phyloP scores from a whole-genome alignment of 2,888 invertebrate species.

The Hybos culiciformis region DNA sequence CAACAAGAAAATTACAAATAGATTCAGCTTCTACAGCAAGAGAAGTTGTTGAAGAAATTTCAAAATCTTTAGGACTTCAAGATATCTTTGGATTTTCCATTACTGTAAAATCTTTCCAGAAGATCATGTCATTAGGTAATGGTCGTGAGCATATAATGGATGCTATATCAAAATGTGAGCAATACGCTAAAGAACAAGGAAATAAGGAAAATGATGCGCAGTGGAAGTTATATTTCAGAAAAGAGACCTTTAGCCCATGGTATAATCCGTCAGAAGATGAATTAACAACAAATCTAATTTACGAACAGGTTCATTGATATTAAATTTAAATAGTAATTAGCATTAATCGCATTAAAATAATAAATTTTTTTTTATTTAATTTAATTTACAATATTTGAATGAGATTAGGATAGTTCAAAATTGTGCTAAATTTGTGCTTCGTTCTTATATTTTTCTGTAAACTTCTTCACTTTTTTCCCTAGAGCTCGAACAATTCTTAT shows the following conservation, averaged over 20 bases:
- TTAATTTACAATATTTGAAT: background rate
- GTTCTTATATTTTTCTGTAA: too few relatives aligned
- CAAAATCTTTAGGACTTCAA: conserved; percentile 57
- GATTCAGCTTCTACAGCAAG: conserved; percentile 86
- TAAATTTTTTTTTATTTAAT: background rate
- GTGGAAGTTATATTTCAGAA: conserved; percentile 76
- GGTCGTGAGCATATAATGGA: conserved; percentile 90
- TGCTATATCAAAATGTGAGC: conserved; percentile 91
- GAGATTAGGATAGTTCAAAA: too few relatives aligned
- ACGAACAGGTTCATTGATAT: conserved; percentile 46
- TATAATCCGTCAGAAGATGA: conserved; percentile 72
- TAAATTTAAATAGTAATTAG: background rate
- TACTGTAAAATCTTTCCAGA: conserved; percentile 80
- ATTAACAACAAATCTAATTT: conserved; percentile 77
- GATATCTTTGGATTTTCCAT: conserved; percentile 87
- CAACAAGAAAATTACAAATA: conserved; percentile 63
- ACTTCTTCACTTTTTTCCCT: too few relatives aligned
- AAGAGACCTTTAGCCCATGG: conserved; percentile 89
- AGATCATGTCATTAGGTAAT: conserved; percentile 75
- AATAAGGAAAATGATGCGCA: conserved; percentile 70
- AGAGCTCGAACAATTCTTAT: too few relatives aligned
- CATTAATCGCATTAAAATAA: background rate
- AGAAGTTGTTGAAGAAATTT: conserved; percentile 71
- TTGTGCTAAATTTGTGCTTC: too few relatives aligned
- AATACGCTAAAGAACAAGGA: conserved; percentile 84